A percentile compares a stretch with the other conserved stretches of the same genome.
Conservation (phyloP, 2,797 vertebrate species). For the Macroramphosus scolopax region DNA sequence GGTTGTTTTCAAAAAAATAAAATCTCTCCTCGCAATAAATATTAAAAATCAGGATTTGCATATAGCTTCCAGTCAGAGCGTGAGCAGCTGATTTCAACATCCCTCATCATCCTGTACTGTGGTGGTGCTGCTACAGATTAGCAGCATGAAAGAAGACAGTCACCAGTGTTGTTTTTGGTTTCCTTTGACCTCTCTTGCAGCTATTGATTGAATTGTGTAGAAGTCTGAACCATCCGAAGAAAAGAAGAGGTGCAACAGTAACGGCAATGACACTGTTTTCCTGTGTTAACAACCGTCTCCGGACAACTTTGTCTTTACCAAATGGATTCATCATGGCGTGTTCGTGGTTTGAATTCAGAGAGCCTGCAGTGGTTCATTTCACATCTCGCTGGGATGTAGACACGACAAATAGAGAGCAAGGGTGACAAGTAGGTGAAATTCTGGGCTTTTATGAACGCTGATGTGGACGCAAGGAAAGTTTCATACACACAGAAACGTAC, state of each 20-base stretch:
- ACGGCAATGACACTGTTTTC: slow-evolving; percentile 21
- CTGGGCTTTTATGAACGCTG: too few species aligned
- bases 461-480: too few species aligned
- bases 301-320: slow-evolving; percentile 42
- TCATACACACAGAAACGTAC: too few species aligned
- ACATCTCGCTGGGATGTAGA: slow-evolving; percentile 20
- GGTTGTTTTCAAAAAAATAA: too few species aligned
- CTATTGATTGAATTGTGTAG: too few species aligned
- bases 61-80: too few species aligned
- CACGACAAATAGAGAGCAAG: slow-evolving; percentile 25
- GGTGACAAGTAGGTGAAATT: too few species aligned
- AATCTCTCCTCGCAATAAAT: too few species aligned
- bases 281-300: slow-evolving; percentile 38
- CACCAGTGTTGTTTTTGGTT: background rate
- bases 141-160: slow-evolving; percentile 4
- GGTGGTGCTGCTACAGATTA: background rate
- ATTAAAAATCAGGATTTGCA: too few species aligned
- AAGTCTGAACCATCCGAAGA: too few species aligned
- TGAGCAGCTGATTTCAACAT: too few species aligned
- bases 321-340: slow-evolving; percentile 54
- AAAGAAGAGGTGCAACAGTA: background rate
- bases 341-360: slow-evolving; percentile 36
- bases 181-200: slow-evolving; percentile 2
- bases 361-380: slow-evolving; percentile 20
- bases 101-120: slow-evolving; percentile 1